phyloP scores from a whole-genome alignment of 1,140 invertebrate genomes.

The Frieseomelitta varia region DNA sequence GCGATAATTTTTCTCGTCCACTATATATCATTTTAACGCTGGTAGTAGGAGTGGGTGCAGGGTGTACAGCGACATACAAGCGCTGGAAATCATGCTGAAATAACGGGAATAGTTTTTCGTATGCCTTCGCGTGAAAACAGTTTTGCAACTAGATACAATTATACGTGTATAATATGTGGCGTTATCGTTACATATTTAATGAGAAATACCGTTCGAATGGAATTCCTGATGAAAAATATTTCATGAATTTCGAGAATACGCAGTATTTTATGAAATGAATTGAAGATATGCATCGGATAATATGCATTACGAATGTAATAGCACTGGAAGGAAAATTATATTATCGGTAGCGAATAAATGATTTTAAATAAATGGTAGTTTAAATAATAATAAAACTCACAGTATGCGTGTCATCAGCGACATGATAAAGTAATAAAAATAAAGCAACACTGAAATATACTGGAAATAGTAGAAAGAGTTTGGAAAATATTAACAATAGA shows the following conservation, averaged over 20 bases:
- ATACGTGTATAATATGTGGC: not conserved
- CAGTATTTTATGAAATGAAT: not conserved
- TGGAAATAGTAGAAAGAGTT: no score
- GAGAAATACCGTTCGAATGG: not conserved
- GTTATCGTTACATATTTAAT: not conserved
- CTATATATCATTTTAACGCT: constrained; percentile 41
- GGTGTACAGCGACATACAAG: not conserved
- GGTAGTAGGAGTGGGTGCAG: not conserved
- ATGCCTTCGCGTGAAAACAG: not conserved
- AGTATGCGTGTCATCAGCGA: no score
- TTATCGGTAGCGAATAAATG: not conserved
- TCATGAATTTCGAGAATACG: no score
- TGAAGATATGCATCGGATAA: not conserved
- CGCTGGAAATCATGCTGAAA: constrained; percentile 17
- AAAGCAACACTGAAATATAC: no score
- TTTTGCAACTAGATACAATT: not conserved
- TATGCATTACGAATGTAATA: not conserved
- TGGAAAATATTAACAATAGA: no score
- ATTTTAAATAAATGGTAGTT: no score
- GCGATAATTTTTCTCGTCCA: constrained; percentile 28
- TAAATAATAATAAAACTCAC: no score
- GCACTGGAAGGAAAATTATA: not conserved
- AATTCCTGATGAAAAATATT: not conserved
- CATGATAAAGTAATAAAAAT: no score
- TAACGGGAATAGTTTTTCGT: constrained; percentile 35